Conservation (phyloP, 2,888 invertebrate genomes). For the Agriopis aurantiaria region DNA sequence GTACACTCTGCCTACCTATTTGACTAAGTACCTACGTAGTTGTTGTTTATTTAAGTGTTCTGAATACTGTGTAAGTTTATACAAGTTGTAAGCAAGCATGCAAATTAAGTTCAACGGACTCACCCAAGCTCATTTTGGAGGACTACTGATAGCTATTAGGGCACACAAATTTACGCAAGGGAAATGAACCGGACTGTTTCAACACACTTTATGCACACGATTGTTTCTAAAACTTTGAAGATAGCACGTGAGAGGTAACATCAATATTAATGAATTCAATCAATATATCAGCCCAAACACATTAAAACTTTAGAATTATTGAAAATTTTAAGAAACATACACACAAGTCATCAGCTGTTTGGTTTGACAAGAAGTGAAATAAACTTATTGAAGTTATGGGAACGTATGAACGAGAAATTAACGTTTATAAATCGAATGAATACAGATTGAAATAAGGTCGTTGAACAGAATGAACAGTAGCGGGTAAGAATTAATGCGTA, state of each 20-base stretch:
- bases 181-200: slow-evolving; percentile 24
- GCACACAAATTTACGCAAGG: slow-evolving; percentile 23
- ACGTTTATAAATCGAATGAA: slow-evolving; percentile 19
- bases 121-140: slow-evolving; percentile 52
- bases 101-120: slow-evolving; percentile 41
- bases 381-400: slow-evolving; percentile 9
- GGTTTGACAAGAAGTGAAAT: slow-evolving; percentile 37
- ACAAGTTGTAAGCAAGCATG: neutral
- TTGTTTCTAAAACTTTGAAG: neutral
- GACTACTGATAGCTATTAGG: slow-evolving; percentile 20
- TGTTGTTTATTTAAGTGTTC: neutral
- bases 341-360: slow-evolving; percentile 50
- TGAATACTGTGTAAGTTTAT: neutral
- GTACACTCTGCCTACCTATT: too few species aligned
- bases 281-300: neutral
- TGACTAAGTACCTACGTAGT: too few species aligned
- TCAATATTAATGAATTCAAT: neutral
- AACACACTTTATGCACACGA: neutral
- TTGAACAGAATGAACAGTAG: slow-evolving; percentile 22
- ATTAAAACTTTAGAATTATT: neutral
- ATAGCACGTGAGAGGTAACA: neutral
- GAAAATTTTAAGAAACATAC: slow-evolving; percentile 5
- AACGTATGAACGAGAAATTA: slow-evolving; percentile 17
- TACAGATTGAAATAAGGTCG: neutral
- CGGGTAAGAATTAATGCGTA: neutral